phyloP scores from a whole-genome alignment of 1,140 invertebrate species.

The Drosophila grimshawi region DNA sequence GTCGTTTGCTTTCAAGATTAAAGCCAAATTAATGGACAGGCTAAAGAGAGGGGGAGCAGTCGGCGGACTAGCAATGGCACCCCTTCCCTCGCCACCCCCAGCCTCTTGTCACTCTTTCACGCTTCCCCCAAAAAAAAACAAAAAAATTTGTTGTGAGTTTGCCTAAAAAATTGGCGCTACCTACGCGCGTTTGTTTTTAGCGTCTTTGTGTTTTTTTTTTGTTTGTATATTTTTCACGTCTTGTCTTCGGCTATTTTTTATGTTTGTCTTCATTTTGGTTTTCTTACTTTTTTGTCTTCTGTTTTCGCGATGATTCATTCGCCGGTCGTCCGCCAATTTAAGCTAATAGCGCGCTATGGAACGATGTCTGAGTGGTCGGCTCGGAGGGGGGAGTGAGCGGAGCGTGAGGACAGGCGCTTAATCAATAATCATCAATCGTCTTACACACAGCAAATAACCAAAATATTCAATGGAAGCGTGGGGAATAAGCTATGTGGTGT shows the following conservation, averaged over 20 bases:
- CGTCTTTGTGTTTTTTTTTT: constrained; percentile 43
- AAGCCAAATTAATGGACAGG: constrained; percentile 78
- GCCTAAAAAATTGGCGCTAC: constrained; percentile 77
- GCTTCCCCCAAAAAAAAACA: neutral
- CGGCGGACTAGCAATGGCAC: neutral
- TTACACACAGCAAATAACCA: constrained; percentile 71
- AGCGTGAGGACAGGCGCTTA: constrained; percentile 41
- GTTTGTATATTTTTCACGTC: constrained; percentile 40
- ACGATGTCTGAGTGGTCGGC: no score
- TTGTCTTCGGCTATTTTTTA: constrained; percentile 27
- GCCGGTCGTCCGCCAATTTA: constrained; percentile 40
- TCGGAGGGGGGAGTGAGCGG: neutral
- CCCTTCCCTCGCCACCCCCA: neutral
- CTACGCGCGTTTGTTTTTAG: constrained; percentile 78
- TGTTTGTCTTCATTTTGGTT: constrained; percentile 11
- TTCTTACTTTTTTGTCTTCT: neutral
- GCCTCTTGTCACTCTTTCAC: neutral
- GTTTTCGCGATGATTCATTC: constrained; percentile 64
- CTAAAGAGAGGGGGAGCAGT: neutral
- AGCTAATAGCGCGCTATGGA: constrained; percentile 14
- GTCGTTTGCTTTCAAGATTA: constrained; percentile 59
- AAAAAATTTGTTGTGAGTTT: constrained; percentile 45
- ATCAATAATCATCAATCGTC: constrained; percentile 82
- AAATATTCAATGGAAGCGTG: constrained; percentile 6
- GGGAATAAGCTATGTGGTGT: no score